phyloP scores from a whole-genome alignment of 2,797 vertebrate species.

The Chloroceryle inda region DNA sequence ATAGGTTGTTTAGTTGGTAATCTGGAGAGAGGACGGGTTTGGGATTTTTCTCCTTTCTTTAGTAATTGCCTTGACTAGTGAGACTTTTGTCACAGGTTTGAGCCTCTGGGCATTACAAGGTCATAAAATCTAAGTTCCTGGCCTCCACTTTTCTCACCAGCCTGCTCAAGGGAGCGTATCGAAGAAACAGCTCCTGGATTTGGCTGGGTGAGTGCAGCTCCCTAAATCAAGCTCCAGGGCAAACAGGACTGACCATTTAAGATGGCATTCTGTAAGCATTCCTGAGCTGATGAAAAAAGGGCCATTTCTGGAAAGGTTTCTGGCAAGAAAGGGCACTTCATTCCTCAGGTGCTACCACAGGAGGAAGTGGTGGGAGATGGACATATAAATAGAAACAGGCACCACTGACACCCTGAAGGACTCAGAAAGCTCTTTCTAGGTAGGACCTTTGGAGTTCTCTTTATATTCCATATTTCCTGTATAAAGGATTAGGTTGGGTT shows the following conservation, averaged over 20 bases:
- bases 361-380: neutral
- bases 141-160: neutral
- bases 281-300: neutral
- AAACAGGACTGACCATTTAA: accelerated
- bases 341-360: neutral
- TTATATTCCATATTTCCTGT: neutral
- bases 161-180: neutral
- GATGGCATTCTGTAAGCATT: neutral
- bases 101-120: neutral
- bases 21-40: neutral
- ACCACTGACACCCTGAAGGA: neutral
- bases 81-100: neutral
- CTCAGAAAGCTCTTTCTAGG: neutral
- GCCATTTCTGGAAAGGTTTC: neutral
- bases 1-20: neutral
- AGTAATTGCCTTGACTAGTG: neutral
- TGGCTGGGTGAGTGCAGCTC: neutral
- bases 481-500: neutral
- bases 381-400: neutral
- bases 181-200: neutral
- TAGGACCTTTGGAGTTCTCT: neutral
- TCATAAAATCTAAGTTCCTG: neutral
- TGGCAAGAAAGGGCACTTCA: neutral
- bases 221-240: neutral
- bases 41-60: neutral